Conservation (phyloP, 53 echinoderm and acorn worm genomes). For the Mesocentrotus franciscanus region DNA sequence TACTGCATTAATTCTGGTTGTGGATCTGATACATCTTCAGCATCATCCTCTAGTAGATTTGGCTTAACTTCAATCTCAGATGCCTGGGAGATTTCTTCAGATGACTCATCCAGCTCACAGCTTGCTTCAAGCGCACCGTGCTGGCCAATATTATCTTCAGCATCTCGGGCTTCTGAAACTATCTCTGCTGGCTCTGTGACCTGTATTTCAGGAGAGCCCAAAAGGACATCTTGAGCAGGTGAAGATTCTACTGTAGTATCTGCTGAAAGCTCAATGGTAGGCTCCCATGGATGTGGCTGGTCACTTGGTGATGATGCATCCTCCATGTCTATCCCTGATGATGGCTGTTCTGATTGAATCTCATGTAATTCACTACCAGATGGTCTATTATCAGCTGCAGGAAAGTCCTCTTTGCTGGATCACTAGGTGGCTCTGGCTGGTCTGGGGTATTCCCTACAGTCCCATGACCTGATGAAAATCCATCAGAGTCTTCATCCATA, state of each 20-base stretch:
- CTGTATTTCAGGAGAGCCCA: slow-evolving; percentile 68
- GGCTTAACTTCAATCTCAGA: slow-evolving; percentile 94
- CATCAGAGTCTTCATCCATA: slow-evolving; percentile 67
- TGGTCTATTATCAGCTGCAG: slow-evolving; percentile 1
- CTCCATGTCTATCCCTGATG: slow-evolving; percentile 81
- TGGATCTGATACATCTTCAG: slow-evolving; percentile 36
- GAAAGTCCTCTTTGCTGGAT: slow-evolving; percentile 30
- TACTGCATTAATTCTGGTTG: slow-evolving; percentile 2
- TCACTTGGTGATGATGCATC: slow-evolving; percentile 79
- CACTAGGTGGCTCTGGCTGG: slow-evolving; percentile 68
- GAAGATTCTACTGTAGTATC: slow-evolving; percentile 62
- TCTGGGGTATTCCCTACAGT: slow-evolving; percentile 72
- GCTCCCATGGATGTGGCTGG: slow-evolving; percentile 86
- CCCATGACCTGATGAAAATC: slow-evolving; percentile 71
- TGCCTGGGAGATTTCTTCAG: slow-evolving; percentile 90
- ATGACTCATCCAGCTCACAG: slow-evolving; percentile 85
- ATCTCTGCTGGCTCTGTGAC: slow-evolving; percentile 68
- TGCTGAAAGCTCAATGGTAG: slow-evolving; percentile 78
- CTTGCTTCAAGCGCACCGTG: slow-evolving; percentile 50
- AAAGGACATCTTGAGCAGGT: slow-evolving; percentile 60
- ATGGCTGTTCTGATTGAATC: slow-evolving; percentile 72
- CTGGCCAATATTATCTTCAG: slow-evolving; percentile 64
- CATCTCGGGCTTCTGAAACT: slow-evolving; percentile 73
- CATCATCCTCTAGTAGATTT: slow-evolving; percentile 51
- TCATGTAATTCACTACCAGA: slow-evolving; percentile 68